Evolutionary conservation across 2,888 invertebrate genomes (phyloP).

Genomic region (Galeruca laticollis): DNA sequence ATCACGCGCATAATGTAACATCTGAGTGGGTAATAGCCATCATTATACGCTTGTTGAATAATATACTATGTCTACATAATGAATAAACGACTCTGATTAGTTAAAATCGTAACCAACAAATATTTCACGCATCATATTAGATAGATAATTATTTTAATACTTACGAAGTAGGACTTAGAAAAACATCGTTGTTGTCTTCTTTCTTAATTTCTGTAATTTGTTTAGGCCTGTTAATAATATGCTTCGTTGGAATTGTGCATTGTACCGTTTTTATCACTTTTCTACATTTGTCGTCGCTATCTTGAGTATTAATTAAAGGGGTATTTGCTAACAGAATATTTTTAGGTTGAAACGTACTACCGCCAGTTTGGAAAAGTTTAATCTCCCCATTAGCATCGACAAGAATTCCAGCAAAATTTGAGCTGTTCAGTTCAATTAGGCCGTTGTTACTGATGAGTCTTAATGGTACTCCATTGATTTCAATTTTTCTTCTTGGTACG

Average conservation of each 20-base stretch:
- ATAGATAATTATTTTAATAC: slow-evolving; percentile 42
- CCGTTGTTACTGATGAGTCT: slow-evolving; percentile 71
- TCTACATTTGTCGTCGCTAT: slow-evolving; percentile 56
- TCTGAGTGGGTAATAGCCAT: too few species aligned
- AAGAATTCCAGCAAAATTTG: slow-evolving; percentile 72
- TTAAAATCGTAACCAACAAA: background rate
- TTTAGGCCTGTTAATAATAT: slow-evolving; percentile 59
- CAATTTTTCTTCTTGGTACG: slow-evolving; percentile 70
- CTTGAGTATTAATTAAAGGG: slow-evolving; percentile 55
- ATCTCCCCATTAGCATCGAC: slow-evolving; percentile 74
- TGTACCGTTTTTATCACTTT: slow-evolving; percentile 60
- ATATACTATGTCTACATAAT: too few species aligned
- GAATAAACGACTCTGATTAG: too few species aligned
- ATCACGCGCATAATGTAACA: too few species aligned
- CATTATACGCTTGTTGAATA: too few species aligned
- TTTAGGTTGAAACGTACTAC: slow-evolving; percentile 65
- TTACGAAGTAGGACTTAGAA: slow-evolving; percentile 78
- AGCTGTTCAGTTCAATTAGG: slow-evolving; percentile 70
- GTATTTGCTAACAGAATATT: slow-evolving; percentile 63
- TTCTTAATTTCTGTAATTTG: slow-evolving; percentile 69
- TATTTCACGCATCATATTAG: background rate
- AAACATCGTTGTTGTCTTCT: slow-evolving; percentile 80
- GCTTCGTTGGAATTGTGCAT: slow-evolving; percentile 59
- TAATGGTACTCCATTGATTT: slow-evolving; percentile 69
- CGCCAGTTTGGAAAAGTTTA: slow-evolving; percentile 72